phyloP scores from a whole-genome alignment of 2,888 invertebrate species.

The Cataglyphis altisquamis region DNA sequence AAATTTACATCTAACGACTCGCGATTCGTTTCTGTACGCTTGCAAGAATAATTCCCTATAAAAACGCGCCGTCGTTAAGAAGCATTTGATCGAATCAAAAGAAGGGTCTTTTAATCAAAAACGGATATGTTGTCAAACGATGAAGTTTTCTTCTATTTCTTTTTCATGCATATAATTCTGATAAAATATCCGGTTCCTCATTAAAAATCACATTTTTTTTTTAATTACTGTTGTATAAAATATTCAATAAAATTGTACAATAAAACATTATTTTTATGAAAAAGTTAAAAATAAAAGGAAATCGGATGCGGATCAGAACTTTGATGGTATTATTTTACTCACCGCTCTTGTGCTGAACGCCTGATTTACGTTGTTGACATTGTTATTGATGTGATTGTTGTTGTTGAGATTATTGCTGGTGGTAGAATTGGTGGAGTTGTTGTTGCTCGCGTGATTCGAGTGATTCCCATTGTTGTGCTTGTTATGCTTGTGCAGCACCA shows the following conservation, averaged over 20 bases:
- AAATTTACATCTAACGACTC: constrained; percentile 48
- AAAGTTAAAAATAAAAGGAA: background rate
- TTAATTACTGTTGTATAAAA: background rate
- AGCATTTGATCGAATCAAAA: constrained; percentile 30
- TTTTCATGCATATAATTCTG: background rate
- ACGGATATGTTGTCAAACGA: background rate
- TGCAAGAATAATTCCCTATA: constrained; percentile 15
- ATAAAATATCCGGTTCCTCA: background rate
- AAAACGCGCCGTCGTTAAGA: constrained; percentile 2
- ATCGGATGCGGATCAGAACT: background rate
- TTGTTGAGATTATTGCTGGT: constrained; percentile 78
- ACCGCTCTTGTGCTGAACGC: constrained; percentile 80
- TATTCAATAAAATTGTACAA: background rate
- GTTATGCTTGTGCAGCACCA: constrained; percentile 85
- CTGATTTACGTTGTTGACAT: constrained; percentile 79
- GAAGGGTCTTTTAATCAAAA: background rate
- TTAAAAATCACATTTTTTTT: constrained; percentile 5
- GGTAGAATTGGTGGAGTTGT: constrained; percentile 72
- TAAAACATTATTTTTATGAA: background rate
- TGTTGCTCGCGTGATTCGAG: constrained; percentile 78
- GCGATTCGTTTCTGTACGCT: constrained; percentile 4
- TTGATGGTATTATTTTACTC: constrained; percentile 72
- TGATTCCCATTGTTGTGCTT: constrained; percentile 80
- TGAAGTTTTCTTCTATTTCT: background rate
- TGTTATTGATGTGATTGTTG: constrained; percentile 83